Percentiles rank a stretch among this genome's conserved stretches.
These are phyloP conservation scores for Prunella fulvescens DNA, from an alignment of 2,113 vertebrate genomes.

Conservation along the genomic window DNA sequence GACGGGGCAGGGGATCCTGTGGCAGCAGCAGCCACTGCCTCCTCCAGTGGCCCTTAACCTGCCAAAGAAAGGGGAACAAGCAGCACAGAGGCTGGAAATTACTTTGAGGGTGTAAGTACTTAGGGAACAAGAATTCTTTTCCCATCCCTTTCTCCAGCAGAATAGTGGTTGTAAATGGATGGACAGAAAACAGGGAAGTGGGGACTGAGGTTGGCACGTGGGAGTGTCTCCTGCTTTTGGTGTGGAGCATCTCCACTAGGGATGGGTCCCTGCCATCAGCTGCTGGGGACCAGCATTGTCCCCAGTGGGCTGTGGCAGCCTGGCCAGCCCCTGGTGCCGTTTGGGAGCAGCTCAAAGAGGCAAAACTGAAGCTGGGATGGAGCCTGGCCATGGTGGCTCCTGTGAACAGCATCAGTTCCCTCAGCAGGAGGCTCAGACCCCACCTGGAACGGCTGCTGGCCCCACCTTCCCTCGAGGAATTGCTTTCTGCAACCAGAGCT, in stretches of 20 bases:
- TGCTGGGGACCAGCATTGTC: neutral
- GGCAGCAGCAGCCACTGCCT: neutral
- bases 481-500: neutral
- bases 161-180: neutral
- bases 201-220: accelerated
- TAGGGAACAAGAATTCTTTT: neutral
- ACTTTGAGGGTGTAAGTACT: neutral
- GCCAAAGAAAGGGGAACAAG: neutral
- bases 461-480: accelerated
- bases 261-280: neutral
- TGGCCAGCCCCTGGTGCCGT: accelerated
- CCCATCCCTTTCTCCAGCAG: neutral
- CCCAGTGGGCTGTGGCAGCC: accelerated
- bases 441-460: neutral
- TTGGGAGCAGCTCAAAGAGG: neutral
- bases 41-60: neutral
- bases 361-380: neutral
- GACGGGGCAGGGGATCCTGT: neutral
- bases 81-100: neutral
- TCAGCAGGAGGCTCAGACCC: neutral
- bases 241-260: neutral
- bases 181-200: neutral
- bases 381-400: neutral
- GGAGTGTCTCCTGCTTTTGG: neutral
- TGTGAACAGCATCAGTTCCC: accelerated